These are phyloP conservation scores for Macrotis lagotis DNA, from an alignment of 2,113 vertebrate species.

Conservation along the genomic window DNA sequence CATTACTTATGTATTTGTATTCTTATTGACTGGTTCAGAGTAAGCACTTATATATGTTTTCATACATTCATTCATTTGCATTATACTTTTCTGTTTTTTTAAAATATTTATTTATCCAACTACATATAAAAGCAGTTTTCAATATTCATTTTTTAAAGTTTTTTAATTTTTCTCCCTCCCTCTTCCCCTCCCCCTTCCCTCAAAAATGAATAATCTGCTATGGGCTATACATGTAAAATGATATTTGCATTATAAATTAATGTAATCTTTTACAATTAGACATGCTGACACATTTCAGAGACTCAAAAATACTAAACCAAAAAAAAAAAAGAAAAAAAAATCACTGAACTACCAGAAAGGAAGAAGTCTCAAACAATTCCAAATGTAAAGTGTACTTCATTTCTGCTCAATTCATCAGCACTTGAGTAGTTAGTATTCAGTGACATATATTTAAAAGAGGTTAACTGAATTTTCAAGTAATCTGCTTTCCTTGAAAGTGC, in stretches of 20 bases:
- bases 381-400: not conserved
- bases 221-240: too few relatives aligned
- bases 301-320: too few relatives aligned
- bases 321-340: too few relatives aligned
- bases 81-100: too few relatives aligned
- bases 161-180: too few relatives aligned
- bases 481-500: not conserved
- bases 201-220: too few relatives aligned
- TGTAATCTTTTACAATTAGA: not conserved
- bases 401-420: not conserved
- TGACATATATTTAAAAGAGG: conserved; percentile 3
- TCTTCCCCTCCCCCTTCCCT: too few relatives aligned
- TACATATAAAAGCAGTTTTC: too few relatives aligned
- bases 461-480: conserved; percentile 1
- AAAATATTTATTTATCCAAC: too few relatives aligned
- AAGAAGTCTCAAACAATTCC: not conserved
- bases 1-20: not conserved
- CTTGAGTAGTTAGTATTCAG: conserved; percentile 7
- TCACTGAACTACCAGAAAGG: not conserved
- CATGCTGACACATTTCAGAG: not conserved
- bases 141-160: too few relatives aligned
- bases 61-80: not conserved
- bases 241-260: too few relatives aligned
- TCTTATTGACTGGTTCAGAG: not conserved
- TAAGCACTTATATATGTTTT: not conserved